Evolutionary conservation across 1,140 invertebrate species (phyloP), one percentile per base, ranked within the genome.

Genomic region (Nebria ingens): DNA sequence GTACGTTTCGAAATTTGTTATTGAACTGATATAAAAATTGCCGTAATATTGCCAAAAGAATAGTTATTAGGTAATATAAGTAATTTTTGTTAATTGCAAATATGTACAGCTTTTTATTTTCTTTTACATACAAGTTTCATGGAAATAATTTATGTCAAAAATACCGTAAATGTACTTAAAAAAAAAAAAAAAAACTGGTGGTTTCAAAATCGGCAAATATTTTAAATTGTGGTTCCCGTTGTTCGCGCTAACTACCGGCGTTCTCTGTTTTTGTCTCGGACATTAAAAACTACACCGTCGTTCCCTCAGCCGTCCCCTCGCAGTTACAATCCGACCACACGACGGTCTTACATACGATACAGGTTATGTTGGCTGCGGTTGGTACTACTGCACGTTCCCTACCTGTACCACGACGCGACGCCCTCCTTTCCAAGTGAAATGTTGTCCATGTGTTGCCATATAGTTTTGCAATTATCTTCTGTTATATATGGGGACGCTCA

Each of bases 201-300:
- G 40, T 45, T 17, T 45, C 15, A 17, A 45, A 45, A 45, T 45
- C 40, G 40, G 40, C 17, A 9, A 9, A 45, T 17, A 45, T 45
- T 45, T 45, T 45, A 45, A 45, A 45, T 45, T 45, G 40, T 45
- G 40, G 40, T 45, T 45, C 40, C 40, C 40, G 40, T 45, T 45
- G 40, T 17, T 45, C 17, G 6, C 25, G 25, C 40, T 45, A 45
- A 45, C 40, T 45, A 45, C 40, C 40, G 40, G 3, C 6, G 6
- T 45, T 11, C 17, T 45, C 40, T 45, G 25, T 34, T 45, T 45
- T 45, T 45, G 9, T 45, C 40, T 45, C 15, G 40, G 40, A 45
- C 40, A 45, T 17, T 45, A 12, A 45, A 45, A 45, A 45, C 40
- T 45, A 9, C 40, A 29, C 6, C 40, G 9, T 45, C 40, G 40